Base-by-base conservation (phyloP, 2,113 vertebrate species). In the Acinonyx jubatus region DNA sequence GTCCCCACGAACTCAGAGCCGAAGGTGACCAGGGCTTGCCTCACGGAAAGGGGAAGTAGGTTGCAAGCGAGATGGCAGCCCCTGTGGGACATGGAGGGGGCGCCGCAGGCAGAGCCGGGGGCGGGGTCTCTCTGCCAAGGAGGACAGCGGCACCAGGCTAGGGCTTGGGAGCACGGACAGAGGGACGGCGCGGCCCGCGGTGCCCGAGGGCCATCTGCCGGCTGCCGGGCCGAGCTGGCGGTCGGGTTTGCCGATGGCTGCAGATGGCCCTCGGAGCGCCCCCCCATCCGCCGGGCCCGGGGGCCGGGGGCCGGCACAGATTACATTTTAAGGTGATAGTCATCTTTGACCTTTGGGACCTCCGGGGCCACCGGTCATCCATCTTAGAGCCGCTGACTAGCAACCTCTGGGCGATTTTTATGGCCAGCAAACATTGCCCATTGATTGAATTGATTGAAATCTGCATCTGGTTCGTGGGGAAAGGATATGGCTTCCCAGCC, bases 361-460 rank as follows among this genome's bases (percentile, higher is more conserved):
- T 96, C 97, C 31, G 13, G 92, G 95, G 96, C 96, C 90, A 90
- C 97, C 68, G 94, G 96, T 96, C 98, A 98, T 99, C 98, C 98
- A 98, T 99, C 99, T 99, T 94, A 71, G 61, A 89, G 98, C 98
- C 79, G 18, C 98, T 98, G 97, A 83, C 96, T 97, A 83, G 97
- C 98, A 97, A 98, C 97, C 98, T 98, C 97, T 95, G 96, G 97
- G 94, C 98, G 96, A 80, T 97, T 98, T 98, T 99, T 97, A 98
- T 97, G 98, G 98, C 98, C 97, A 41, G 93, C 89, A 96, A 99
- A 99, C 98, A 94, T 97, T 98, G 98, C 52, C 95, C 98, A 98
- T 99, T 98, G 98, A 99, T 99, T 98, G 98, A 97, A 99, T 98
- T 98, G 99, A 99, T 97, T 98, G 93, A 91, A 96, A 98, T 96